Conservation (phyloP, 2,888 invertebrate species). For the Amblyjoppa fuscipennis region DNA sequence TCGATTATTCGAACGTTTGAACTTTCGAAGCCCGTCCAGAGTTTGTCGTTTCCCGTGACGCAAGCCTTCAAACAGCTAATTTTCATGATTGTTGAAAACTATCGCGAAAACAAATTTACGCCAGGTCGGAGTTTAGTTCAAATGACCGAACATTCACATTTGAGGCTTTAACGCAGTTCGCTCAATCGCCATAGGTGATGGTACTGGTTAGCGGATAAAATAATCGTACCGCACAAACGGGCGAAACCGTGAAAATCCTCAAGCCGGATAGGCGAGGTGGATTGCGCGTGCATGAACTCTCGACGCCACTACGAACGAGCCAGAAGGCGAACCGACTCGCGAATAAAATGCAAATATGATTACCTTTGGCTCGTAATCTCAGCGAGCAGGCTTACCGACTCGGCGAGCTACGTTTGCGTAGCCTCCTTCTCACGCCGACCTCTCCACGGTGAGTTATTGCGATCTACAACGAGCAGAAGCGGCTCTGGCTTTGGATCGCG, state of each 20-base stretch:
- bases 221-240: not conserved
- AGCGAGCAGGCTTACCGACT: slow-evolving; percentile 66
- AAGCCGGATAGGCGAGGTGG: not conserved
- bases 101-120: not conserved
- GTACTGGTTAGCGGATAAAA: not conserved
- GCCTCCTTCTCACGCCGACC: not conserved
- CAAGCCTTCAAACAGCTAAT: not conserved
- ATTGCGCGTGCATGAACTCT: not conserved
- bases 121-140: not conserved
- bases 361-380: slow-evolving; percentile 72
- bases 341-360: slow-evolving; percentile 74
- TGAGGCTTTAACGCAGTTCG: not conserved
- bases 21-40: not conserved
- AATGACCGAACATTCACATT: slow-evolving; percentile 4
- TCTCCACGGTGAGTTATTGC: not conserved
- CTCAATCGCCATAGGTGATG: not conserved
- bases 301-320: slow-evolving; percentile 11
- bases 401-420: slow-evolving; percentile 55
- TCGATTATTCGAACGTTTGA: not conserved
- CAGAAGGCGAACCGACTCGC: slow-evolving; percentile 25
- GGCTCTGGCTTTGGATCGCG: not conserved
- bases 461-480: not conserved
- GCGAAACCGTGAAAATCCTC: not conserved
- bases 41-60: not conserved
- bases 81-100: slow-evolving; percentile 2